A percentile compares a stretch with the other conserved stretches of the same genome.
Conservation (phyloP, 2,113 vertebrate species). For the Cephalopholis sonnerati region DNA sequence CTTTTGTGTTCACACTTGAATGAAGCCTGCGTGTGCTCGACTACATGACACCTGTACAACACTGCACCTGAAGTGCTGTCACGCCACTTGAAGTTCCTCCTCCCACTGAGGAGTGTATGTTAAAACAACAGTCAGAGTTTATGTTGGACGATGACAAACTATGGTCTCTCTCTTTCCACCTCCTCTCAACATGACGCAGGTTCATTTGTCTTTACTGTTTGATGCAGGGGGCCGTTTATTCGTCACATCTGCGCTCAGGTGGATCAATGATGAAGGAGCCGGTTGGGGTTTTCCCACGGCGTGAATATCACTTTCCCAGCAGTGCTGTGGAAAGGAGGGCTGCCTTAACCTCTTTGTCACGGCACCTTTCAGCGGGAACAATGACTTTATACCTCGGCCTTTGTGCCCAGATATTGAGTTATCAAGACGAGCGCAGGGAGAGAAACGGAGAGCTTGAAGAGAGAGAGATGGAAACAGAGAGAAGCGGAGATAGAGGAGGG, state of each 20-base stretch:
- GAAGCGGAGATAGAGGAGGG: slow-evolving; percentile 11
- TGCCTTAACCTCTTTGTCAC: slow-evolving; percentile 66
- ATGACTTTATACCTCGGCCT: slow-evolving; percentile 52
- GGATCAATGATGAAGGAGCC: neutral
- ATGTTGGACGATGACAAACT: neutral
- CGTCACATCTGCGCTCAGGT: slow-evolving; percentile 22
- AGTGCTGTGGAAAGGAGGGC: slow-evolving; percentile 49
- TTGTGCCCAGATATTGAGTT: slow-evolving; percentile 66
- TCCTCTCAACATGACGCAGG: neutral
- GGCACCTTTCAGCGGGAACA: slow-evolving; percentile 66
- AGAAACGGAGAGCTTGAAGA: neutral
- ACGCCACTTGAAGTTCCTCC: too few species aligned
- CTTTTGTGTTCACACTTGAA: too few species aligned
- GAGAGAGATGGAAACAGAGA: slow-evolving; percentile 21
- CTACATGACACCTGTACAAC: neutral
- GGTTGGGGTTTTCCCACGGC: slow-evolving; percentile 47
- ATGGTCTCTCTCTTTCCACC: neutral
- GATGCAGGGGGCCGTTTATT: neutral
- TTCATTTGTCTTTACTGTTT: neutral
- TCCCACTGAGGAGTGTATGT: too few species aligned
- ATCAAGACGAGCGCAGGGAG: slow-evolving; percentile 22
- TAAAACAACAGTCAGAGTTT: neutral
- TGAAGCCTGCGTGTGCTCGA: neutral
- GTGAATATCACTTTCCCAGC: slow-evolving; percentile 55
- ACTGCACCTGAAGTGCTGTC: too few species aligned